Evolutionary conservation across 2,113 vertebrate genomes (phyloP), one percentile per base, ranked within the genome.

Genomic region (Lagenorhynchus albirostris): DNA sequence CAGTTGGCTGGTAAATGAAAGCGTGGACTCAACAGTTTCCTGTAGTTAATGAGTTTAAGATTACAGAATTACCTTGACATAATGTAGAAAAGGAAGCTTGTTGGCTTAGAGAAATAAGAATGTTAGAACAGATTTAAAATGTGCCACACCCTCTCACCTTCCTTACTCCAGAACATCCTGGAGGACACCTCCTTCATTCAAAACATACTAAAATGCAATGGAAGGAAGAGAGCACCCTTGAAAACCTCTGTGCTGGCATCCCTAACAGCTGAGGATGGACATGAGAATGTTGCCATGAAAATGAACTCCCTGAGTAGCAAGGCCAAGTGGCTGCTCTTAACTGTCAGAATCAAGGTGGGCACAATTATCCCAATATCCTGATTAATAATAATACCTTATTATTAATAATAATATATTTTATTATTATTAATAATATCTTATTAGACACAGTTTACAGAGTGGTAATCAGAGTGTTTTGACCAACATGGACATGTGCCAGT

Each of bases 111-210:
- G 33, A 87, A 87, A 74, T 94, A 60, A 47, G 20, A 76, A 53
- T 71, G 23, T 90, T 79, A 89, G 21, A 73, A 74, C 33, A 94
- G 31, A 87, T 91, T 74, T 91, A 60, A 87, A 90, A 87, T 82
- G 8, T 81, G 17, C 55, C 15, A 76, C 10, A 58, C 65, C 29
- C 38, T 76, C 36, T 68, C 50, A 77, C 44, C 44, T 74, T 58
- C 17, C 12, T 44, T 44, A 76, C 36, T 11, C 11, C 36, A 67
- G 26, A 41, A 74, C 10, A 53, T 41, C 29, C 77, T 65, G 44
- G 41, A 76, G 26, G 58, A 38, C 25, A 76, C 20, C 21, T 31
- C 33, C 33, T 88, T 88, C 65, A 89, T 33, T 53, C 38, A 82
- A 67, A 92, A 38, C 17, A 68, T 60, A 50, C 25, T 74, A 33